Evolutionary conservation across 2,888 invertebrate genomes (phyloP).

Genomic region (Erpobdella octoculata): DNA sequence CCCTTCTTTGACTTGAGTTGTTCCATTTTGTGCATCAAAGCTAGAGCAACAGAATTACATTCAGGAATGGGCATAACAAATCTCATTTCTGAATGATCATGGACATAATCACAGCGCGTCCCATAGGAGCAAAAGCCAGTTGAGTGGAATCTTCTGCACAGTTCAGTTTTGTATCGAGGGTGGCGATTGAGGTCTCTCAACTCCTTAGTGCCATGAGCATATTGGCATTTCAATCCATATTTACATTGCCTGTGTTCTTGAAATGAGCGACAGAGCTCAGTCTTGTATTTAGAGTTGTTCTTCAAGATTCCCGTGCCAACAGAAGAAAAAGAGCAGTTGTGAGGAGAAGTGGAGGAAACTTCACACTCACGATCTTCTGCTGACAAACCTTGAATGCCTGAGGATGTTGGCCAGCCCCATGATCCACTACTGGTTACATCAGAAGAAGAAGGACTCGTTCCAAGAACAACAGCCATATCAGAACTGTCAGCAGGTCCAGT

Average conservation of each 20-base stretch:
- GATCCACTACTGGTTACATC: too few relatives aligned
- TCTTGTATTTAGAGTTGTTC: conserved; percentile 67
- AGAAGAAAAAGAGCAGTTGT: not conserved
- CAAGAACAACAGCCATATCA: not conserved
- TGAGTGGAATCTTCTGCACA: conserved; percentile 88
- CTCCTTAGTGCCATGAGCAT: conserved; percentile 89
- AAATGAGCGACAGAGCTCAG: conserved; percentile 90
- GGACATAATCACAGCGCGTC: conserved; percentile 92
- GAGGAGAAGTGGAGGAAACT: not conserved
- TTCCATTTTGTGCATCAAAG: too few relatives aligned
- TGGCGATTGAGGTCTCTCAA: conserved; percentile 85
- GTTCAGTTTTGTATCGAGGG: conserved; percentile 96
- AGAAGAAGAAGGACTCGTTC: not conserved
- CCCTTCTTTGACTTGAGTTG: too few relatives aligned
- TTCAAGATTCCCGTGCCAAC: too few relatives aligned
- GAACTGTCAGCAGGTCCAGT: too few relatives aligned
- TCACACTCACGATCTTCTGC: not conserved
- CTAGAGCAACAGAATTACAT: too few relatives aligned
- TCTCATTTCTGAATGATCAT: conserved; percentile 64
- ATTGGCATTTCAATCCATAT: conserved; percentile 96
- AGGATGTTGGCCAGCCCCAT: not conserved
- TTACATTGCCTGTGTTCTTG: conserved; percentile 82
- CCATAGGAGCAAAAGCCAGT: conserved; percentile 96
- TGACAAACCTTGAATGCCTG: not conserved
- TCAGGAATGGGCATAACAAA: too few relatives aligned